Evolutionary conservation across 1,140 invertebrate species (phyloP), one percentile per base, ranked within the genome.

Genomic region (Episyrphus balteatus): DNA sequence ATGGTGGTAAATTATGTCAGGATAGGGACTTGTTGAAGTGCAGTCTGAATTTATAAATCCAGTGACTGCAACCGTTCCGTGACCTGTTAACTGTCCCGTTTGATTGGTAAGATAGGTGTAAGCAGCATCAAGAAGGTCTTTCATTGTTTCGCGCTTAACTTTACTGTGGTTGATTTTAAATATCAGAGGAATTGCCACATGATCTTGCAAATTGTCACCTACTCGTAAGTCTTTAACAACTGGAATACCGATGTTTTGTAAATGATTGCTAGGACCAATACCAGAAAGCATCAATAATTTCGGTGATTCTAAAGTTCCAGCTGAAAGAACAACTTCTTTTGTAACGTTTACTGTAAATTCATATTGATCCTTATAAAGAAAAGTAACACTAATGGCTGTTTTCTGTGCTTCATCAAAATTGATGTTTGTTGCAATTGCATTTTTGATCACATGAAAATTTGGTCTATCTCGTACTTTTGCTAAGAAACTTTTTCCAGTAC

Each of bases 391-490:
- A 3, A 69, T 71, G 18, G 46, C 55, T 0, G 62, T 69, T 42
- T 53, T 52, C 2, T 55, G 58, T n/a, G 45, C 55, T 1, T 78
- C 78, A 56, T 80, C 69, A n/a, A 84, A 58, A 7, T 77, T 70
- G 0, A 77, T 53, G 49, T 70, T 74, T n/a, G 73, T 75, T 0
- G 77, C 82, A 46, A 71, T 61, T 0, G 79, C 70, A 44, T 77
- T 75, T 46, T 77, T 82, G 10, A 81, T 59, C 5, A 88, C 73
- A 45, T 78, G 76, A 1, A 91, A 58, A 69, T 92, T 92, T 8
- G 70, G 59, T 18, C 77, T 73, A 5, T 76, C 53, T 11, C 75
- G 13, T 1, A 65, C 53, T 2, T 40, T 38, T 0, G 48, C 50
- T 42, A 66, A 34, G 42, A 62, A 53, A 0, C 46, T 52, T 14